Evolutionary conservation across 2,113 vertebrate genomes (phyloP).

Genomic region (Brachionichthys hirsutus): DNA sequence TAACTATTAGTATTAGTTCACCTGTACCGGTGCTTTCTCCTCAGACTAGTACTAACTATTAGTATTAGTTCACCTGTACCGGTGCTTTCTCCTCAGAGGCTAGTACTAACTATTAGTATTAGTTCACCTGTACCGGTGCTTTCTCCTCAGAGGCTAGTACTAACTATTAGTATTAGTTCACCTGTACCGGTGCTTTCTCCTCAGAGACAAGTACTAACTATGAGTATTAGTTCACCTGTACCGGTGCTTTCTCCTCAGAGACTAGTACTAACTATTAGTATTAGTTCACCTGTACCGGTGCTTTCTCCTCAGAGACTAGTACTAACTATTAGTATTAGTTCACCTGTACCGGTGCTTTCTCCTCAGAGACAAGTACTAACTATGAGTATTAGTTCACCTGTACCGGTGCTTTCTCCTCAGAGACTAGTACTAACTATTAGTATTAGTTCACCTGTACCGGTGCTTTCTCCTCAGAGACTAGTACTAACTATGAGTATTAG

Average conservation of each 20-base stretch:
- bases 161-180: too few relatives aligned
- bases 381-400: too few relatives aligned
- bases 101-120: too few relatives aligned
- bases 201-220: too few relatives aligned
- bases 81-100: slow-evolving; percentile 61
- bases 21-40: background rate
- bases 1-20: too few relatives aligned
- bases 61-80: background rate
- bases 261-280: too few relatives aligned
- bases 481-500: too few relatives aligned
- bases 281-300: background rate
- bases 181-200: background rate
- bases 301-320: slow-evolving; percentile 67
- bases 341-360: background rate
- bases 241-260: slow-evolving; percentile 60
- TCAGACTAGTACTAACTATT: too few relatives aligned
- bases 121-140: background rate
- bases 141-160: slow-evolving; percentile 70
- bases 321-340: too few relatives aligned
- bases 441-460: background rate
- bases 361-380: slow-evolving; percentile 76
- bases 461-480: slow-evolving; percentile 64
- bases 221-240: too few relatives aligned
- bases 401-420: slow-evolving; percentile 48
- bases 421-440: too few relatives aligned